Evolutionary conservation across 2,888 invertebrate species (phyloP).

Genomic region (Thecophora atra): DNA sequence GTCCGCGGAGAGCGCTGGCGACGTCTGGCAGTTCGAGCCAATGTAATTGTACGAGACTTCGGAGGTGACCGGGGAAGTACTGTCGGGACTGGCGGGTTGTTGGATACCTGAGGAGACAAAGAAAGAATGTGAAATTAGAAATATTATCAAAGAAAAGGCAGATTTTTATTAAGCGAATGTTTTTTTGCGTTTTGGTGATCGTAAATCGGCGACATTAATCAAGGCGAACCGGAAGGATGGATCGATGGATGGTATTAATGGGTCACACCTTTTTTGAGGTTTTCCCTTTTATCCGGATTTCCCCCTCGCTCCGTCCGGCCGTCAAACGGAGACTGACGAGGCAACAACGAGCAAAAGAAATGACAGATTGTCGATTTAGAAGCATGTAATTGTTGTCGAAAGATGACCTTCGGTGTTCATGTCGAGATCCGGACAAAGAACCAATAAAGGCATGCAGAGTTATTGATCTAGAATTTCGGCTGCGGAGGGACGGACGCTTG

Average conservation of each 20-base stretch:
- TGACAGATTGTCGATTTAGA: slow-evolving; percentile 19
- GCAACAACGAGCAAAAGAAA: background rate
- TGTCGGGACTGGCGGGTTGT: slow-evolving; percentile 84
- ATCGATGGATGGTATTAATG: slow-evolving; percentile 44
- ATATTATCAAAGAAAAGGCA: too few relatives aligned
- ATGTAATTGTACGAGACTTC: slow-evolving; percentile 72
- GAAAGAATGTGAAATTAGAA: background rate
- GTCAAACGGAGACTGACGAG: background rate
- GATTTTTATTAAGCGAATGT: too few relatives aligned
- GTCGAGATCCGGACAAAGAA: slow-evolving; percentile 14
- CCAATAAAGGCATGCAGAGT: slow-evolving; percentile 43
- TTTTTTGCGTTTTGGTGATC: slow-evolving; percentile 39
- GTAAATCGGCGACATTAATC: slow-evolving; percentile 44
- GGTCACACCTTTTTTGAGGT: slow-evolving; percentile 60
- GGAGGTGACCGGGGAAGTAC: slow-evolving; percentile 85
- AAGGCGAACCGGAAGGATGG: slow-evolving; percentile 53
- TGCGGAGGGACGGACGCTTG: slow-evolving; percentile 33
- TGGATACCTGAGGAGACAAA: slow-evolving; percentile 47
- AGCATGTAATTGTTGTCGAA: background rate
- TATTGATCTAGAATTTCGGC: slow-evolving; percentile 42
- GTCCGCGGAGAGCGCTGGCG: slow-evolving; percentile 62
- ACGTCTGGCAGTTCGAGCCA: slow-evolving; percentile 63
- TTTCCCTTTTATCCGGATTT: slow-evolving; percentile 44
- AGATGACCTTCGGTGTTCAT: slow-evolving; percentile 14
- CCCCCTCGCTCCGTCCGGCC: background rate